phyloP scores from a whole-genome alignment of 2,113 vertebrate species.

The Morphnarchus princeps region DNA sequence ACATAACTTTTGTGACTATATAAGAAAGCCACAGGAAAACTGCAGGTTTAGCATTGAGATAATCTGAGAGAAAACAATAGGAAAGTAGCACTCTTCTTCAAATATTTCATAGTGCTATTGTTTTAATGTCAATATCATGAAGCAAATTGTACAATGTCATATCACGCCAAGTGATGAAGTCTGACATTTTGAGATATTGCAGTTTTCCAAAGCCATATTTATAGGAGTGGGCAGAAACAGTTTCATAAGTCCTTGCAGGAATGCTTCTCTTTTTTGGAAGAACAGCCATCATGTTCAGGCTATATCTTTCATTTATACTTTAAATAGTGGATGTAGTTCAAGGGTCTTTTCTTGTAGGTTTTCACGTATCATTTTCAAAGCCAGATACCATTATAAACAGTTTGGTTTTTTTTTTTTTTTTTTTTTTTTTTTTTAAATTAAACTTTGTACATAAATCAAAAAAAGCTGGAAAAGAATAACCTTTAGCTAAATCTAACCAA shows the following conservation, averaged over 20 bases:
- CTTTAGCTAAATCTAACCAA: neutral
- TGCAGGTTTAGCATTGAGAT: neutral
- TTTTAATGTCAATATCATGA: neutral
- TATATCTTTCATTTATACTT: neutral
- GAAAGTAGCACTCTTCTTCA: neutral
- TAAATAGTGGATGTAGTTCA: neutral
- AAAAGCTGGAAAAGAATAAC: neutral
- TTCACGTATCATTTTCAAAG: neutral
- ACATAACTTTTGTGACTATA: neutral
- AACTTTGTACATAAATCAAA: neutral
- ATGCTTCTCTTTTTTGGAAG: neutral
- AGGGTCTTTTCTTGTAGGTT: neutral
- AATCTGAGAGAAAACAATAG: neutral
- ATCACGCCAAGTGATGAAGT: neutral
- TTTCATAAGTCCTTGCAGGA: neutral
- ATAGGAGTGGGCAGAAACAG: neutral
- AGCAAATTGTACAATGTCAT: neutral
- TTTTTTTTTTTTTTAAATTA: neutral
- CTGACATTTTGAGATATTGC: neutral
- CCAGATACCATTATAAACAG: neutral
- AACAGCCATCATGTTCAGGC: neutral
- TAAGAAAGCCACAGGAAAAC: neutral
- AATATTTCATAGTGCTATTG: neutral
- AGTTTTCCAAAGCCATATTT: neutral
- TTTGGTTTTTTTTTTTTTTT: neutral